A percentile compares a stretch with the other conserved stretches of the same genome.
phyloP scores from a whole-genome alignment of 2,113 vertebrate genomes.

The Elaphurus davidianus region DNA sequence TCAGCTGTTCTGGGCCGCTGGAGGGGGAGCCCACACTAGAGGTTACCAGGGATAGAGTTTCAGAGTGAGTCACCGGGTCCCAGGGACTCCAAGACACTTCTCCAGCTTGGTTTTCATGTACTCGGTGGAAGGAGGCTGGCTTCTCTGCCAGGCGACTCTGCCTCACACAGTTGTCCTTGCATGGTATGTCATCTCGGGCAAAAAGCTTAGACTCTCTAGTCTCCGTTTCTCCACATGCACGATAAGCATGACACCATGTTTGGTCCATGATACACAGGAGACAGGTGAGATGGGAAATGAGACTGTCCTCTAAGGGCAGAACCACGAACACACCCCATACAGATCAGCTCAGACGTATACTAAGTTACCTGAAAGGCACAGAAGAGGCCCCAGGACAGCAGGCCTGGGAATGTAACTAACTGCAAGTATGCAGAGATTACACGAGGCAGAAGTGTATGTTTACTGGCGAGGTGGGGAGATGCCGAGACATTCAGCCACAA shows the following conservation, averaged over 20 bases:
- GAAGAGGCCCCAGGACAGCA: background rate
- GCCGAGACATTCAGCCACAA: too few relatives aligned
- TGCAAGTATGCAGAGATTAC: background rate
- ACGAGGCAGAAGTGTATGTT: background rate
- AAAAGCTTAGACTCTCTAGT: background rate
- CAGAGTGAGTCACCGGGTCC: background rate
- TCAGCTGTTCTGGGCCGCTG: background rate
- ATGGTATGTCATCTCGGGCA: background rate
- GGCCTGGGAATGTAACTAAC: background rate
- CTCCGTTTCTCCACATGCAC: background rate
- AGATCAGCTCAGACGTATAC: background rate
- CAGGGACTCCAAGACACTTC: background rate
- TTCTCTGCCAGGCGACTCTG: background rate
- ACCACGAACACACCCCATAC: background rate
- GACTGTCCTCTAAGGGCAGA: background rate
- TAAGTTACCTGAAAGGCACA: background rate
- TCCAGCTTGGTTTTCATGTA: background rate
- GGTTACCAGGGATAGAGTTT: background rate
- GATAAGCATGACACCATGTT: background rate
- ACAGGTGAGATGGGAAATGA: background rate
- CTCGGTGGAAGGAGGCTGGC: background rate
- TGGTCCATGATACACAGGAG: background rate
- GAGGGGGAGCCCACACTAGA: background rate
- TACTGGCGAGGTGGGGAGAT: fast-evolving
- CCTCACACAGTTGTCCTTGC: background rate